Evolutionary conservation across 2,797 vertebrate species (phyloP), one percentile per base, ranked within the genome.

Genomic region (Mormyrus proboscirostris): DNA sequence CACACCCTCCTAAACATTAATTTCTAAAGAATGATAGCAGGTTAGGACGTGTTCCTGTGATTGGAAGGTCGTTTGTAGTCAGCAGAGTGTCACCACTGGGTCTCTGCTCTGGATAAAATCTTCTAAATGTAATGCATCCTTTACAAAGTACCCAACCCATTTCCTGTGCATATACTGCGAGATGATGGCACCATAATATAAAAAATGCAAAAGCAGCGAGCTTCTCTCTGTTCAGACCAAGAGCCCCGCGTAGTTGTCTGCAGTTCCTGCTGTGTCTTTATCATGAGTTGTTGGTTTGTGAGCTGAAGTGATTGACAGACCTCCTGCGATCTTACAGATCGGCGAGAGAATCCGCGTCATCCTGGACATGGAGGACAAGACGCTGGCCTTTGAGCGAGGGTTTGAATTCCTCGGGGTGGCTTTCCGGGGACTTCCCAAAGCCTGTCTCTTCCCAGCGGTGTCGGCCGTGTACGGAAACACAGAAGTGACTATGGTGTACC

Each of bases 311-410:
- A 41, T 16, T 59, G 9, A 41, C 16, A 9, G 49, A 53, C 22
- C 33, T 62, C 8, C 19, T 65, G 57, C 50, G 22, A 7, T 41
- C 14, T 91, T 79, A 38, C 96, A 99, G 99, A 99, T 99, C 89
- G 99, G 99, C n/a, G 99, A 99, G 94, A 96, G 98, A 93, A 99
- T 99, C 95, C 97, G 99, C 89, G 99, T 99, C 89, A 99, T 99
- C 92, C 96, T 99, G 91, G 99, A 99, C 95, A 99, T 99, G 99
- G 99, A 99, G 91, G 98, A 99, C 95, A 99, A 99, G 95, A 99
- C 99, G 3, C 93, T 99, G 95, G 98, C 99, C 0, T 99, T 99
- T 91, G 99, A 99, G 94, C 96, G 99, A 93, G 99, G 98, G 59
- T 99, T 99, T 89, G 99, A 99, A 94, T 99, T 99, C 93, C 95